Conservation (phyloP, 2,888 invertebrate species). For the Eretmocerus hayati region DNA sequence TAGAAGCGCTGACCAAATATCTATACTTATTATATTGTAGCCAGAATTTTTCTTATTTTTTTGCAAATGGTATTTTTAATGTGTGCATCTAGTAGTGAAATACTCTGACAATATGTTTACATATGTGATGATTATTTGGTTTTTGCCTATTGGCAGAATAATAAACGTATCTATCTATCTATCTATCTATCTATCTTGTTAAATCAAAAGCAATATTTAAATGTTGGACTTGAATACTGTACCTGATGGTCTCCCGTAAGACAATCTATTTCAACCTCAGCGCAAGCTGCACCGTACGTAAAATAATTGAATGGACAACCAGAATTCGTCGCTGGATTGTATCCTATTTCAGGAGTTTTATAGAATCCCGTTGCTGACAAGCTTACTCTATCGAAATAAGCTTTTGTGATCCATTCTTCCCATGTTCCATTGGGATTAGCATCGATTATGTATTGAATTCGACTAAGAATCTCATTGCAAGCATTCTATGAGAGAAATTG, state of each 20-base stretch:
- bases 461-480: slow-evolving; percentile 64
- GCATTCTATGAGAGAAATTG: slow-evolving; percentile 59
- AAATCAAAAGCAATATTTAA: too few relatives aligned
- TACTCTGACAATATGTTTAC: too few relatives aligned
- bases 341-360: slow-evolving; percentile 67
- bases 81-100: too few relatives aligned
- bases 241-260: slow-evolving; percentile 87
- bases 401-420: slow-evolving; percentile 75
- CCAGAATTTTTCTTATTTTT: too few relatives aligned
- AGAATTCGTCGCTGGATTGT: slow-evolving; percentile 61
- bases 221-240: slow-evolving; percentile 13
- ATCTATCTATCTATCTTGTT: too few relatives aligned
- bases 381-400: slow-evolving; percentile 70
- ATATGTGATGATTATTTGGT: too few relatives aligned
- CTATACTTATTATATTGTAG: too few relatives aligned
- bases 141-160: too few relatives aligned
- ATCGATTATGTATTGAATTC: slow-evolving; percentile 68
- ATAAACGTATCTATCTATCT: too few relatives aligned
- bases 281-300: slow-evolving; percentile 78
- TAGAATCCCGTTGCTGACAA: slow-evolving; percentile 81
- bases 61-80: too few relatives aligned
- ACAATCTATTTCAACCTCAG: slow-evolving; percentile 89
- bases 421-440: slow-evolving; percentile 72
- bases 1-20: too few relatives aligned
- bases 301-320: slow-evolving; percentile 77